Base-by-base conservation (phyloP, 2,113 vertebrate genomes). In the Scomber scombrus region DNA sequence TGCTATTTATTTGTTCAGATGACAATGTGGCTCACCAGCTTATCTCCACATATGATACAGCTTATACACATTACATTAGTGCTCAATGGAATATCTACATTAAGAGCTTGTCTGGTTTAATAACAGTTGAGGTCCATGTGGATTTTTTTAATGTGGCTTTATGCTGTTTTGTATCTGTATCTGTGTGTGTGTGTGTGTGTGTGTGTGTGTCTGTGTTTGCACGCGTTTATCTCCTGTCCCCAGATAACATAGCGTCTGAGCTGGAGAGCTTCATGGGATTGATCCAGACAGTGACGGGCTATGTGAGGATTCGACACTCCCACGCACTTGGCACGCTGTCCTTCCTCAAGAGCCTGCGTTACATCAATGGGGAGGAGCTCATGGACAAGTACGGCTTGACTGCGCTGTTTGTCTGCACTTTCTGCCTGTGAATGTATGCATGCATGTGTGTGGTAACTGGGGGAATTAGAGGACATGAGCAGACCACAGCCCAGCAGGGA, bases 191-290 rank as follows among this genome's bases (percentile, higher is more conserved):
- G 43, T 60, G 15, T 60, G 40, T 51, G 64, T 68, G 46, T 76
- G 69, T 69, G 52, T 66, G 10, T 62, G 14, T 54, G 4, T 77
- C 18, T 57, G 11, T 67, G 73, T 60, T 45, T 76, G 57, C 80
- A 5, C 60, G 19, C 83, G 47, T 80, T 58, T 23, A 21, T 86
- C 60, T 50, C 13, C 43, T 79, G 66, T 91, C 78, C 75, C 61
- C 11, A 99, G 98, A 96, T 93, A 99, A 99, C 90, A 99, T 99
- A 2, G 97, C 97, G 14, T 96, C 97, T 2, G 98, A 99, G 89
- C 95, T 99, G 95, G 98, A 99, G 95, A 98, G 94, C 82, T 99
- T 99, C 85, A 97, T 99, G 96, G 98, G 98, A 4, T 90, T 98
- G 93, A 99, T 99, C 34, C 96, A 99, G 94, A 97, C 95, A 5